phyloP scores from a whole-genome alignment of 2,888 invertebrate genomes.

The Cantharis flavilabris region DNA sequence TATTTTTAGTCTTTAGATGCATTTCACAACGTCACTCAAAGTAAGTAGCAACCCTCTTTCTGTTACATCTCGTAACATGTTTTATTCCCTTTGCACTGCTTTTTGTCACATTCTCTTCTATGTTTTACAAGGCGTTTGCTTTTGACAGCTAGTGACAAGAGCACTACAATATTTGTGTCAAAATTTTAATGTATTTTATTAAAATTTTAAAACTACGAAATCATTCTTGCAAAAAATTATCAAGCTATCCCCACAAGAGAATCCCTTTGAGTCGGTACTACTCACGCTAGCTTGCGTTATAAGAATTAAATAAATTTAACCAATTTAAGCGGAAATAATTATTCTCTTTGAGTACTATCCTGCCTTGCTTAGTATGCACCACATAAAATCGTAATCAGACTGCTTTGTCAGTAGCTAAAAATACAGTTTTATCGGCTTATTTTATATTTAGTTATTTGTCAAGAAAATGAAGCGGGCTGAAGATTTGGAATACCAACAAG shows the following conservation, averaged over 20 bases:
- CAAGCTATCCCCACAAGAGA: neutral
- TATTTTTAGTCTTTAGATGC: conserved; percentile 15
- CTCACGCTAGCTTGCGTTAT: neutral
- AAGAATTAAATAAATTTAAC: neutral
- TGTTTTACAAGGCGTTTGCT: conserved; percentile 27
- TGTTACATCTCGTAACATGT: conserved; percentile 25
- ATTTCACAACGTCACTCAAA: conserved; percentile 21
- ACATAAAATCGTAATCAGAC: neutral
- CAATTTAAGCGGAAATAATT: neutral
- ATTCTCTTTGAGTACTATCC: neutral
- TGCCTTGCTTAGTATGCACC: neutral
- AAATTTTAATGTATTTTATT: neutral
- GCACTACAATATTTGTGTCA: conserved; percentile 24
- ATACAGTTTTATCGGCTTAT: neutral
- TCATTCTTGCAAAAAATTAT: neutral
- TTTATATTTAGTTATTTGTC: conserved; percentile 10
- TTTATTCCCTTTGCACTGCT: conserved; percentile 31
- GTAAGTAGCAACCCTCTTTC: conserved; percentile 20
- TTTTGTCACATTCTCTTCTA: conserved; percentile 29
- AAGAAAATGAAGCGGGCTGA: conserved; percentile 9
- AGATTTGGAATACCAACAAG: conserved; percentile 20
- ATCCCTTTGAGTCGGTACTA: neutral
- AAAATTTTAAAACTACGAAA: neutral
- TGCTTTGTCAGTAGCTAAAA: neutral
- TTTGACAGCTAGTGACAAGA: conserved; percentile 34